These are phyloP conservation scores for Diplodus puntazzo DNA, from an alignment of 2,797 vertebrate genomes.

Conservation along the genomic window DNA sequence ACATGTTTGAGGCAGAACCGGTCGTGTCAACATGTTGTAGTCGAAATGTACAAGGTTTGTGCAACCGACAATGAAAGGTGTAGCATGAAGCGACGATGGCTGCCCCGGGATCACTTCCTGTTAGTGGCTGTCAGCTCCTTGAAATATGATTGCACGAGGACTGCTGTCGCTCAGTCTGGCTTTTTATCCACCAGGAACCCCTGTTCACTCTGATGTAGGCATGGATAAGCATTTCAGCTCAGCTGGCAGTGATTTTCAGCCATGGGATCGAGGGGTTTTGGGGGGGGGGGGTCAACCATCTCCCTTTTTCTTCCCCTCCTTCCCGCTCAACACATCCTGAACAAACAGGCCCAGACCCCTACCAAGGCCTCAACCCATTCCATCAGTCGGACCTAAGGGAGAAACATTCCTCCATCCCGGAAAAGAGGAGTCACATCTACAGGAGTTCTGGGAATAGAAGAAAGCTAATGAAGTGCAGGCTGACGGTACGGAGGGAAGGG, in stretches of 20 bases:
- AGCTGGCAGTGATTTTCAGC: conserved; percentile 84
- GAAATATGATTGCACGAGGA: conserved; percentile 50
- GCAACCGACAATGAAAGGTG: conserved; percentile 10
- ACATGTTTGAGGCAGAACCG: conserved; percentile 22
- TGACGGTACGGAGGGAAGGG: conserved; percentile 46
- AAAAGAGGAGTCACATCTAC: conserved; percentile 84
- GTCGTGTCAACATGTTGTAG: conserved; percentile 4
- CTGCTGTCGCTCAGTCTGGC: conserved; percentile 48
- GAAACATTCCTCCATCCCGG: conserved; percentile 82
- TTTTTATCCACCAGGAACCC: conserved; percentile 55
- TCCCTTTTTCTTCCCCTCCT: conserved; percentile 50
- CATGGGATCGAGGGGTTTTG: conserved; percentile 62
- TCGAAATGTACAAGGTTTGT: not conserved
- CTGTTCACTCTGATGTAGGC: conserved; percentile 56
- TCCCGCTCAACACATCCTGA: conserved; percentile 75
- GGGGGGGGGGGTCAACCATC: conserved; percentile 29
- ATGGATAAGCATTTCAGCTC: conserved; percentile 71
- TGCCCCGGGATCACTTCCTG: conserved; percentile 22
- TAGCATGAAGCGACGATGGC: conserved; percentile 22
- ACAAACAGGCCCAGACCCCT: conserved; percentile 74
- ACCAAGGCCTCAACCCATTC: conserved; percentile 75
- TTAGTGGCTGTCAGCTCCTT: conserved; percentile 16
- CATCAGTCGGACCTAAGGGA: conserved; percentile 80
- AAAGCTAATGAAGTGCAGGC: conserved; percentile 86
- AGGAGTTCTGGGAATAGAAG: conserved; percentile 83